A percentile compares a stretch with the other conserved stretches of the same genome.
Conservation (phyloP, 2,113 vertebrate species). For the Passer montanus region DNA sequence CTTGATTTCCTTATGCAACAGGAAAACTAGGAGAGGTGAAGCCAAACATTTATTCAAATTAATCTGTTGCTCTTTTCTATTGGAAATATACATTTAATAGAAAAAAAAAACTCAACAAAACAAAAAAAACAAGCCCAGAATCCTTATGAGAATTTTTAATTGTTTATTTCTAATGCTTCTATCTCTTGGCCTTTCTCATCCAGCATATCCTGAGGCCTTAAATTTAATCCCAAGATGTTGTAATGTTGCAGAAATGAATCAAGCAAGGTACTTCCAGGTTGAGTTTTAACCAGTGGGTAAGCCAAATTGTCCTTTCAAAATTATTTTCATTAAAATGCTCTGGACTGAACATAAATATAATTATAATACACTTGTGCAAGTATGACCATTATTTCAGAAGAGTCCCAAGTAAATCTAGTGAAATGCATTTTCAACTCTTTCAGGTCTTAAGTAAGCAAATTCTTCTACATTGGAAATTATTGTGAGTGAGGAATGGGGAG, state of each 20-base stretch:
- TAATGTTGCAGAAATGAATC: not conserved
- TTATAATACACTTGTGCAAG: not conserved
- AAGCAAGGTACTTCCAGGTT: not conserved
- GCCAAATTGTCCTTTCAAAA: not conserved
- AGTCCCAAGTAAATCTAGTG: not conserved
- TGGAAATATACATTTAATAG: not conserved
- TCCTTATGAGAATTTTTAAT: not conserved
- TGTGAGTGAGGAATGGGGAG: not conserved
- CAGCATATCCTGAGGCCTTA: not conserved
- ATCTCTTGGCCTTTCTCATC: not conserved
- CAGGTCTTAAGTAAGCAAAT: not conserved
- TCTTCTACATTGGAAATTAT: not conserved
- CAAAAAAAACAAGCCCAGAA: accelerated
- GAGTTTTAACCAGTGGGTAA: not conserved
- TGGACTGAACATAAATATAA: not conserved
- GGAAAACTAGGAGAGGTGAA: not conserved
- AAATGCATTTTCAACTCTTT: not conserved
- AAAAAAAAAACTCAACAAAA: not conserved
- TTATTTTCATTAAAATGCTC: not conserved
- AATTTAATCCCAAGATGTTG: not conserved
- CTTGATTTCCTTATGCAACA: not conserved
- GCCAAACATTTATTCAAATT: not conserved
- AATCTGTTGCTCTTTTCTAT: not conserved
- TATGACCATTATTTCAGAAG: not conserved
- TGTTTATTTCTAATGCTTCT: not conserved